Conservation (phyloP, 2,888 invertebrate species). For the Bombylius discolor region DNA sequence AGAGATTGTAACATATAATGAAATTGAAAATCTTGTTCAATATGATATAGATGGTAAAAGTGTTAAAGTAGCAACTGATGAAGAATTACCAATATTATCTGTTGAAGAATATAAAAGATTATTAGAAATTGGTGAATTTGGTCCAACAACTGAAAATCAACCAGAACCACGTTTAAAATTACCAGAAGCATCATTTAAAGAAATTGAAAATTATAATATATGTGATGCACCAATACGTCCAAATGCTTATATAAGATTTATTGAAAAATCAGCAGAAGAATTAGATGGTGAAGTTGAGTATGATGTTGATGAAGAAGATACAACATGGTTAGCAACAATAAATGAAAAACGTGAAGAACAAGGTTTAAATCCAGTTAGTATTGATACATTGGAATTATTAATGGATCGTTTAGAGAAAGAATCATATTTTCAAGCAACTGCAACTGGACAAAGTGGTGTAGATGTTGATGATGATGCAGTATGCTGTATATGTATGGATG, state of each 20-base stretch:
- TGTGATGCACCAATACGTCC: slow-evolving; percentile 73
- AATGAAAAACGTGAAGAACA: slow-evolving; percentile 69
- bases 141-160: slow-evolving; percentile 29
- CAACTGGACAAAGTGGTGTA: slow-evolving; percentile 56
- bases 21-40: slow-evolving; percentile 73
- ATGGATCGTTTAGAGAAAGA: slow-evolving; percentile 98
- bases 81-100: slow-evolving; percentile 55
- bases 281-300: slow-evolving; percentile 89
- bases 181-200: slow-evolving; percentile 55
- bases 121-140: slow-evolving; percentile 29
- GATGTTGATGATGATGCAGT: slow-evolving; percentile 96
- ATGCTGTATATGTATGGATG: slow-evolving; percentile 97
- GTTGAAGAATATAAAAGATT: slow-evolving; percentile 45
- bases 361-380: slow-evolving; percentile 61
- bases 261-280: slow-evolving; percentile 89
- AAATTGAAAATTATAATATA: slow-evolving; percentile 66
- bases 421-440: slow-evolving; percentile 79
- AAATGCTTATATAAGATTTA: slow-evolving; percentile 83
- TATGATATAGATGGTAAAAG: slow-evolving; percentile 74
- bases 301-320: slow-evolving; percentile 97
- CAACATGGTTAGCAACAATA: slow-evolving; percentile 81
- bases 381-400: slow-evolving; percentile 82
- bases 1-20: slow-evolving; percentile 68
- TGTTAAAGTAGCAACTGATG: slow-evolving; percentile 50
- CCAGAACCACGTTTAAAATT: slow-evolving; percentile 42